Percentiles rank a stretch among this genome's conserved stretches.
Conservation (phyloP, 2,113 vertebrate species). For the Ardeotis arabs region DNA sequence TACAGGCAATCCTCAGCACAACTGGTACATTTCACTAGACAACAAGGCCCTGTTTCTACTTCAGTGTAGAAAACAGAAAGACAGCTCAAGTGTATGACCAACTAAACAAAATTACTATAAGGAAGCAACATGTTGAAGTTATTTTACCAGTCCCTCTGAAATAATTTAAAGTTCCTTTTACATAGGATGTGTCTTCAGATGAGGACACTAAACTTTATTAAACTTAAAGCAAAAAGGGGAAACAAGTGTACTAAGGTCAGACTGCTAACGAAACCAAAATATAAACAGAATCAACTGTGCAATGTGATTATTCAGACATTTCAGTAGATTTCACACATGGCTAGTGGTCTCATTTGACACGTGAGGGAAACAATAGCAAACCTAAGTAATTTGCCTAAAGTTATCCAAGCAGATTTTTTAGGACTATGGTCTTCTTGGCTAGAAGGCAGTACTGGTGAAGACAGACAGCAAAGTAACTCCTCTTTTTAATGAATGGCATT, state of each 20-base stretch:
- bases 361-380: background rate
- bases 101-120: background rate
- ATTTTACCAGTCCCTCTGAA: background rate
- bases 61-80: background rate
- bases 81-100: background rate
- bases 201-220: background rate
- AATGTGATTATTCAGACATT: background rate
- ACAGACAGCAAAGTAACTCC: background rate
- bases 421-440: background rate
- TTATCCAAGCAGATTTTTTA: background rate
- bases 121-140: too few species aligned
- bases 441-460: background rate
- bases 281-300: background rate
- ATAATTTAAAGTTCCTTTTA: background rate
- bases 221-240: background rate
- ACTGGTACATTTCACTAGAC: background rate
- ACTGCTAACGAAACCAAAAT: background rate
- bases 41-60: background rate
- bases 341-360: background rate
- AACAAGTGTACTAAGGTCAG: background rate
- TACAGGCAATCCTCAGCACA: background rate
- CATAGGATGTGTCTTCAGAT: background rate
- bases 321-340: background rate
- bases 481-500: background rate
- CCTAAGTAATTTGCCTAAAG: background rate